Base-by-base conservation (phyloP, 2,113 vertebrate species). In the Mormoops blainvillei region DNA sequence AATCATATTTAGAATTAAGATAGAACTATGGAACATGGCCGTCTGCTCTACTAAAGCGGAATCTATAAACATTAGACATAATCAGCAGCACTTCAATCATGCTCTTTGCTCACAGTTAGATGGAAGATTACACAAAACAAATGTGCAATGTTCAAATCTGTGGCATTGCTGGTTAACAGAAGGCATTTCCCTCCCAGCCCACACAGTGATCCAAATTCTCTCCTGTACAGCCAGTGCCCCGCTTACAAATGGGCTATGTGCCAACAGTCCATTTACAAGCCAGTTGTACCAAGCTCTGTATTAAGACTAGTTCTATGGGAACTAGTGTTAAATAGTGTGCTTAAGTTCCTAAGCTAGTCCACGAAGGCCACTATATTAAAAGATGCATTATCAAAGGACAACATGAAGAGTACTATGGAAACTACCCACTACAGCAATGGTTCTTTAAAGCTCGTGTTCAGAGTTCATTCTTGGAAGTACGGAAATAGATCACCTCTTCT, bases 101-200 rank as follows among this genome's bases (percentile, higher is more conserved):
- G 36, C 70, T 97, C 96, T 96, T 88, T 65, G n/a, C 28, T 74
- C 91, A 90, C 96, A 97, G 97, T 97, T 95, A 95, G 97, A 94
- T 84, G 94, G 96, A 97, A 96, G 97, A 97, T 98, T 98, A 98
- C 19, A 92, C 94, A 97, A 74, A 94, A 96, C 74, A 98, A 97
- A 97, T 94, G 70, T 94, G 95, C 92, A 97, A 96, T 78, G 91
- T 97, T 97, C 96, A 96, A 89, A 98, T 95, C 92, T 87, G 96
- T 97, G 82, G 83, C 94, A 93, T 76, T 95, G 85, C 76, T 97
- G 68, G 96, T 19, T 63, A 96, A 97, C 94, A 71, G 87, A 97
- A 96, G 70, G 93, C 92, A 86, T 80, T 95, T 96, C 82, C 83
- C 94, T 96, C 81, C 88, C 74, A 89, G 83, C 82, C 78, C 93